Evolutionary conservation across 2,797 vertebrate genomes (phyloP).

Genomic region (Eutrigla gurnardus): DNA sequence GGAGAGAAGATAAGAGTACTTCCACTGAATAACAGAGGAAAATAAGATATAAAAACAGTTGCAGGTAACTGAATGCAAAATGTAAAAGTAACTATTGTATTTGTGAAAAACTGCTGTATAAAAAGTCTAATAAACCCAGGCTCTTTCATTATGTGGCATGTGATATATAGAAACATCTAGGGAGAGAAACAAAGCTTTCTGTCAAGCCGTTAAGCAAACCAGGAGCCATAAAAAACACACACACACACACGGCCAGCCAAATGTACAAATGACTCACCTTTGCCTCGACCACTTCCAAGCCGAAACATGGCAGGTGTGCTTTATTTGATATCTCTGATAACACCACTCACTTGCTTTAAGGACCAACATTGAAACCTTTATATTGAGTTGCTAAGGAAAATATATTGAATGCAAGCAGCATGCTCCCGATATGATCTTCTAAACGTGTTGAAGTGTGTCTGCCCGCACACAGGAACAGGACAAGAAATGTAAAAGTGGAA

Average conservation of each 20-base stretch:
- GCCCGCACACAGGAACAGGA: constrained; percentile 22
- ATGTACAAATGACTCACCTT: constrained; percentile 32
- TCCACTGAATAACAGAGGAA: background rate
- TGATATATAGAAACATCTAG: constrained; percentile 8
- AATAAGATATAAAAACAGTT: constrained; percentile 8
- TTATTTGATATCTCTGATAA: constrained; percentile 35
- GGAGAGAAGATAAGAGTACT: background rate
- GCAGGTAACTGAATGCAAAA: background rate
- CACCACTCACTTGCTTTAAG: constrained; percentile 12
- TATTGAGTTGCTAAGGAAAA: background rate
- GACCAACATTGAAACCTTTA: constrained; percentile 1
- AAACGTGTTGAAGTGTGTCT: constrained; percentile 24
- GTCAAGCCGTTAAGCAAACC: constrained; percentile 37
- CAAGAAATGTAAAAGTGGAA: constrained; percentile 65
- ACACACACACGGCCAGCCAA: constrained; percentile 7
- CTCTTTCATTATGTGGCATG: constrained; percentile 21
- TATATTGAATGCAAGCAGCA: constrained; percentile 1
- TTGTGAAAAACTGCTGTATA: background rate
- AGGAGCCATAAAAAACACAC: constrained; percentile 52
- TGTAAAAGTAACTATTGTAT: constrained; percentile 8
- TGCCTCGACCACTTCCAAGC: constrained; percentile 20
- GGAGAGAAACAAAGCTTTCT: constrained; percentile 36
- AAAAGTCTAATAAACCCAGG: constrained; percentile 21
- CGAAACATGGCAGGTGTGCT: constrained; percentile 48
- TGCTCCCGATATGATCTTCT: constrained; percentile 6